Evolutionary conservation across 2,797 vertebrate species (phyloP).

Genomic region (Lutra lutra): DNA sequence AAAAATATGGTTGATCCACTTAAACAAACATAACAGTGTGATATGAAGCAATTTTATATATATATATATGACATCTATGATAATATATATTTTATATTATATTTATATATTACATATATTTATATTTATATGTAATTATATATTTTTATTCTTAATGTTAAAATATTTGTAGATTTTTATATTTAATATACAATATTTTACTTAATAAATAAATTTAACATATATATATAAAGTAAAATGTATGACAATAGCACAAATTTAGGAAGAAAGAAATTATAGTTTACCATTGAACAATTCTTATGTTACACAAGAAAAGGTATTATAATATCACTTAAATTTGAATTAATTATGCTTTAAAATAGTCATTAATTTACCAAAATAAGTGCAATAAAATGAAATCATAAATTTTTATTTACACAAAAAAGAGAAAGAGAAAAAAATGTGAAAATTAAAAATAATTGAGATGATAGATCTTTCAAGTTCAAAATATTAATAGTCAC

Average conservation of each 20-base stretch:
- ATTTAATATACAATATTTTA: no score
- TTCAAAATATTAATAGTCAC: neutral
- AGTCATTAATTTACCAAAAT: neutral
- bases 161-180: no score
- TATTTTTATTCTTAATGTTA: no score
- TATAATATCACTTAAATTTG: neutral
- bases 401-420: neutral
- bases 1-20: neutral
- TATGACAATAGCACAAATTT: neutral
- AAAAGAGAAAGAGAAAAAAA: neutral
- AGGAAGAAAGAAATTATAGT: neutral
- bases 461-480: neutral
- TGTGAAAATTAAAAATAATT: neutral
- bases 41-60: neutral
- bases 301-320: neutral
- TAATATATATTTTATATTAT: no score
- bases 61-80: no score
- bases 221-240: neutral
- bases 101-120: no score
- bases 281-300: neutral
- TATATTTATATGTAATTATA: no score
- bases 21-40: neutral
- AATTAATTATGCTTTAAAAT: neutral
- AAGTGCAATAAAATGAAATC: neutral
- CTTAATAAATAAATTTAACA: no score